phyloP scores from a whole-genome alignment of 2,888 invertebrate species.

The Desoria tigrina region DNA sequence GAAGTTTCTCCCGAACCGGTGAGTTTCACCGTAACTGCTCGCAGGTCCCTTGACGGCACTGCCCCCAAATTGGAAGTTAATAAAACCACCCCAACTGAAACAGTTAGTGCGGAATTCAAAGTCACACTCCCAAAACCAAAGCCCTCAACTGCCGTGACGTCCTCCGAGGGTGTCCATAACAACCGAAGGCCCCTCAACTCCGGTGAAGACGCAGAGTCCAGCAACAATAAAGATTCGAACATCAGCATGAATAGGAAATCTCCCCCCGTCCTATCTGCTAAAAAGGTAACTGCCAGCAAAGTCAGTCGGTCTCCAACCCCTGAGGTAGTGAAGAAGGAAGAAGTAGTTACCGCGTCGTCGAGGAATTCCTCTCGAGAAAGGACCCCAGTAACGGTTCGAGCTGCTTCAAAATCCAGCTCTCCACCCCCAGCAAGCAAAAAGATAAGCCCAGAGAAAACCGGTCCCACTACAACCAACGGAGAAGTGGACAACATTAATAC shows the following conservation, averaged over 20 bases:
- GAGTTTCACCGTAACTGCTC: conserved; percentile 32
- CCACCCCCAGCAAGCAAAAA: conserved; percentile 16
- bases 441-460: neutral
- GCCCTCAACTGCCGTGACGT: conserved; percentile 13
- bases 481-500: conserved; percentile 36
- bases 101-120: conserved; percentile 42
- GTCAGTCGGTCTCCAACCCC: conserved; percentile 19
- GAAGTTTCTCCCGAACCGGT: conserved; percentile 40
- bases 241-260: conserved; percentile 6
- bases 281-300: conserved; percentile 7
- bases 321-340: neutral
- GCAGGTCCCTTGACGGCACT: conserved; percentile 15
- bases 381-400: conserved; percentile 8
- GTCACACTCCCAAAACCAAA: conserved; percentile 38
- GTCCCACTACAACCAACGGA: conserved; percentile 20
- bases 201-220: conserved; percentile 26
- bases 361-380: conserved; percentile 17
- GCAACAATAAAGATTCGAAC: neutral
- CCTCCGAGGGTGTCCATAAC: conserved; percentile 27
- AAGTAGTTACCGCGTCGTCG: conserved; percentile 27
- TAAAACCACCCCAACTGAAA: neutral
- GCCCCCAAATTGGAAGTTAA: conserved; percentile 12
- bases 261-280: conserved; percentile 19
- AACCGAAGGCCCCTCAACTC: conserved; percentile 14
- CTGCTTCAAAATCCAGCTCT: conserved; percentile 28